phyloP scores from a whole-genome alignment of 2,797 vertebrate genomes.

The Danio aesculapii region DNA sequence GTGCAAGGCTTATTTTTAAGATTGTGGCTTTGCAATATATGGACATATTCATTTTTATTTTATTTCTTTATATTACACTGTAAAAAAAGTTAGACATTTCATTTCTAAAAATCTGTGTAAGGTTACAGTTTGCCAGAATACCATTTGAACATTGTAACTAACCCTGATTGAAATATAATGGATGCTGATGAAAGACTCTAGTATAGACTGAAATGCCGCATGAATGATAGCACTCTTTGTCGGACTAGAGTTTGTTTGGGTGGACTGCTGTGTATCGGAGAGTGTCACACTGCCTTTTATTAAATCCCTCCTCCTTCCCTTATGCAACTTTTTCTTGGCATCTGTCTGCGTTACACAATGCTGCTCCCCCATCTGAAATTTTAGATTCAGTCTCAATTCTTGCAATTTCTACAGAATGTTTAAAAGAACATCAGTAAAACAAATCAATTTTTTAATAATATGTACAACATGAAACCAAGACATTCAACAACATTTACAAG shows the following conservation, averaged over 20 bases:
- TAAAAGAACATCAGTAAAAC: neutral
- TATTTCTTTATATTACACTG: neutral
- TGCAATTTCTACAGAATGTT: too few species aligned
- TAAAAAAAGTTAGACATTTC: neutral
- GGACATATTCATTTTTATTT: neutral
- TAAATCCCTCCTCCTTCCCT: neutral
- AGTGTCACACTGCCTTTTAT: neutral
- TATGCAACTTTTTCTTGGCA: slow-evolving; percentile 14
- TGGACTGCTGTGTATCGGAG: neutral
- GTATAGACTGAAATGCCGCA: neutral
- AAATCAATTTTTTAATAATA: slow-evolving; percentile 69
- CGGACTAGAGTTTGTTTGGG: neutral
- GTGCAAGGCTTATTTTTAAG: neutral
- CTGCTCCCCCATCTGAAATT: slow-evolving; percentile 13
- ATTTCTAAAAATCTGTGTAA: too few species aligned
- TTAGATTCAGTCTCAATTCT: neutral
- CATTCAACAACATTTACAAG: slow-evolving; percentile 52
- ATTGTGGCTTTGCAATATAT: too few species aligned
- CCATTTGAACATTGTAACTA: neutral
- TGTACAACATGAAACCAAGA: slow-evolving; percentile 60
- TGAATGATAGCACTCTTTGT: neutral
- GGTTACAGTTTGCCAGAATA: neutral
- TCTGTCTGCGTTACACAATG: slow-evolving; percentile 11
- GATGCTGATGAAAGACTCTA: neutral
- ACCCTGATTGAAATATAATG: neutral